Base-by-base conservation (phyloP, 1,140 invertebrate species). In the Ooceraea biroi region DNA sequence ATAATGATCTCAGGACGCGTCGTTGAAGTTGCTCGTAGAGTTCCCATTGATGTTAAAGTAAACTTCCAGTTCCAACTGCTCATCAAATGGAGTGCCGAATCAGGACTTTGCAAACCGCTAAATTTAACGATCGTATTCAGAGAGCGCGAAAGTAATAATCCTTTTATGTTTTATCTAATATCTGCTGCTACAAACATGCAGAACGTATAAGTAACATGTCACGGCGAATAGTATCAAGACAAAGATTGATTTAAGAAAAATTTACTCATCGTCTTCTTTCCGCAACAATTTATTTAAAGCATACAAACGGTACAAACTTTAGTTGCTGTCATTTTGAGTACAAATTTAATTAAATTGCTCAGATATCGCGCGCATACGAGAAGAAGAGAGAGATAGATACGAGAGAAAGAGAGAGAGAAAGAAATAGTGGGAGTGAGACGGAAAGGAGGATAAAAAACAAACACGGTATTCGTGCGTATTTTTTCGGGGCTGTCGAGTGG, bases 291-390 rank as follows among this genome's bases (percentile, higher is more conserved):
- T 93, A 94, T 94, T 94, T 92, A 92, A 94, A 94, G 93, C 93
- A 94, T 94, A 94, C 93, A 94, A 94, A 94, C 92, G 91, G 93
- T 94, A 94, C 92, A 94, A 94, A 94, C 93, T 89, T 85, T 57
- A 78, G 89, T 90, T 91, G 89, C 91, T 90, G 90, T 93, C 89
- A 91, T 78, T 91, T 90, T 90, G 85, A 92, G 86, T 93, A 92
- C 87, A 93, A 94, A 94, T 94, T 88, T 92, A 93, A 92, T 91
- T 89, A 92, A 91, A 73, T 92, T 91, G 91, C 77, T 91, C 88
- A 89, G 84, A 84, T 90, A 85, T 88, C 78, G 87, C 86, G 88
- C 46, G 82, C 88, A 84, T 88, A 88, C 46, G 65, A 85, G 74
- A 60, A 74, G 55, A 25, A 66, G 80, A 55, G 76, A 41, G 0